These are phyloP conservation scores for Anorthoa munda DNA, from an alignment of 2,888 invertebrate genomes.

Conservation along the genomic window DNA sequence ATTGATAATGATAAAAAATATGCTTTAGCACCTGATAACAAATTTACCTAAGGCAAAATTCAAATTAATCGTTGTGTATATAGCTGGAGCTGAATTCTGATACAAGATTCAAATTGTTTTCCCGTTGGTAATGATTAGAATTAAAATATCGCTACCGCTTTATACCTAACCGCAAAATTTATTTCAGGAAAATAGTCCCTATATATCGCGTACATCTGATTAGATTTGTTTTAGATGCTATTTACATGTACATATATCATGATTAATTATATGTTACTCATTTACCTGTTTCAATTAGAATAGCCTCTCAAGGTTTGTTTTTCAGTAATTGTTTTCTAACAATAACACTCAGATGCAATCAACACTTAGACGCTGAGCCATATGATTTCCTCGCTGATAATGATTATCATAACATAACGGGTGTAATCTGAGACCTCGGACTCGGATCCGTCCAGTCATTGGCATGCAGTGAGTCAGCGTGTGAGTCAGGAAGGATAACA, in stretches of 20 bases:
- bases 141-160: constrained; percentile 13
- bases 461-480: constrained; percentile 74
- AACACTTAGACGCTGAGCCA: constrained; percentile 3
- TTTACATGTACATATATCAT: constrained; percentile 1
- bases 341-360: constrained; percentile 22
- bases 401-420: constrained; percentile 39
- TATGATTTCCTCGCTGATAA: constrained; percentile 48
- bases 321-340: constrained; percentile 25
- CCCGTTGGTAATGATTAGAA: constrained; percentile 7
- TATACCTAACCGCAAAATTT: constrained; percentile 2
- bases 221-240: background rate
- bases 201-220: background rate
- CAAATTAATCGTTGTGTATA: background rate
- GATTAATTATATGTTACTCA: constrained; percentile 8
- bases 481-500: constrained; percentile 73
- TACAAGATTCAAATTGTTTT: constrained; percentile 11
- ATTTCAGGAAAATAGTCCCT: constrained; percentile 16
- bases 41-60: background rate
- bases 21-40: no score
- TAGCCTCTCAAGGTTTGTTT: constrained; percentile 9
- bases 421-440: constrained; percentile 51
- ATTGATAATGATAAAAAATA: background rate
- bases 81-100: constrained; percentile 10
- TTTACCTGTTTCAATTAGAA: constrained; percentile 13
- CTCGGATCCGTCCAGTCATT: constrained; percentile 55